Base-by-base conservation (phyloP, 2,797 vertebrate genomes). In the Sternotherus odoratus region DNA sequence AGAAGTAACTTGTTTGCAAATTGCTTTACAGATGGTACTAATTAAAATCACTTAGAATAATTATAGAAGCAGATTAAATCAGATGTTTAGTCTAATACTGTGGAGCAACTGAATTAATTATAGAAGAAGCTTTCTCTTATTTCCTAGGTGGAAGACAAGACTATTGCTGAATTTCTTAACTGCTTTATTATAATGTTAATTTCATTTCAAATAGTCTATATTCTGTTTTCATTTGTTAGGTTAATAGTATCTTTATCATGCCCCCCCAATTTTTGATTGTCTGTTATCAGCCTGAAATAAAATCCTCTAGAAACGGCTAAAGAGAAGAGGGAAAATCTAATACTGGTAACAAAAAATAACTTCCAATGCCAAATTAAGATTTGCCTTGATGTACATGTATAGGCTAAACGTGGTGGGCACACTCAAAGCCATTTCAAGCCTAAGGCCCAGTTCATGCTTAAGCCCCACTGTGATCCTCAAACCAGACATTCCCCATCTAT, bases 21-120 rank as follows among this genome's bases (percentile, higher is more conserved):
- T 93, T 88, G 49, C 63, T 74, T 75, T 88, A 26, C 63, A 93
- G 82, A 91, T 85, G 60, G 79, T 85, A 54, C 48, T 91, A 91
- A 88, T 93, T 93, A 91, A 93, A 91, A 85, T 86, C 54, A 50
- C 49, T 91, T 88, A 85, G 57, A 83, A 78, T 89, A 92, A 91
- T 91, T 84, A 88, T 63, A 88, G 77, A 33, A 72, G 56, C 36
- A 88, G 78, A 88, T 88, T 91, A 85, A 91, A 91, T 88, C 60
- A 88, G 54, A 88, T 53, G 39, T 66, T 91, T 88, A 91, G 79
- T 85, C 77, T 88, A 91, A 88, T 82, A 83, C 51, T 75, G 74
- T 6, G 46, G 48, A 63, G 49, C 63, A 79, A 74, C 75, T 60
- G 26, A 85, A 53, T 92, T 92, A 83, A 83, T 86, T 85, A 82